Evolutionary conservation across 2,797 vertebrate species (phyloP), one percentile per base, ranked within the genome.

Genomic region (Chrysocyon brachyurus): DNA sequence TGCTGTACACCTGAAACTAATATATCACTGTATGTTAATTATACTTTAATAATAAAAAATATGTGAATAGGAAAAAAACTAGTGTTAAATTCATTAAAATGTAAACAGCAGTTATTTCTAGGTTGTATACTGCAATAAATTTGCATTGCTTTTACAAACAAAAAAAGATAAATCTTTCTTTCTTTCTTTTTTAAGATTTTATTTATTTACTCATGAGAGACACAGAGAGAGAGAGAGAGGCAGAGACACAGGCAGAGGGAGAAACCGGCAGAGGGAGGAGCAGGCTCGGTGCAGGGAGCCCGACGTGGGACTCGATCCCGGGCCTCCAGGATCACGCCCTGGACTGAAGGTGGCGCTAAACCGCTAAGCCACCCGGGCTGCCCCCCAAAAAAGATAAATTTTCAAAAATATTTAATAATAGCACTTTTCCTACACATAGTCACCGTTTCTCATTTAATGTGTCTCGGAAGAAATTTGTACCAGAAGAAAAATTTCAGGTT

Each of bases 131-230:
- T 36, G 68, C 5, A 56, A 78, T 73, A 84, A n/a, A 89, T 2
- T 72, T 90, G 6, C 9, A 56, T 77, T 93, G 86, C 24, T 91
- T 97, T 93, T 87, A 63, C 33, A 96, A 77, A 70, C 40, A 86
- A 54, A 56, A 75, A 90, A 95, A 46, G 40, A 46, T 46, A 46
- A 46, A 46, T 46, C 40, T 46, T 46, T 40, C 40, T 46, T 46
- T 46, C 40, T 46, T 46, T 46, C 7, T 46, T 46, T 46, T 8
- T 46, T 46, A 46, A 46, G 40, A 46, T 46, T 46, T 46, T 46
- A 46, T 46, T 46, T 46, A 46, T 46, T 46, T 46, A 46, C 40
- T 46, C 40, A 46, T 46, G 40, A 46, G 40, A 46, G 40, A 46
- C 40, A 46, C 40, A 46, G 0, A 46, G 1, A 46, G 5, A 40